Evolutionary conservation across 23 tunicate genomes (phyloP).

Genomic region (Halocynthia roretzi): DNA sequence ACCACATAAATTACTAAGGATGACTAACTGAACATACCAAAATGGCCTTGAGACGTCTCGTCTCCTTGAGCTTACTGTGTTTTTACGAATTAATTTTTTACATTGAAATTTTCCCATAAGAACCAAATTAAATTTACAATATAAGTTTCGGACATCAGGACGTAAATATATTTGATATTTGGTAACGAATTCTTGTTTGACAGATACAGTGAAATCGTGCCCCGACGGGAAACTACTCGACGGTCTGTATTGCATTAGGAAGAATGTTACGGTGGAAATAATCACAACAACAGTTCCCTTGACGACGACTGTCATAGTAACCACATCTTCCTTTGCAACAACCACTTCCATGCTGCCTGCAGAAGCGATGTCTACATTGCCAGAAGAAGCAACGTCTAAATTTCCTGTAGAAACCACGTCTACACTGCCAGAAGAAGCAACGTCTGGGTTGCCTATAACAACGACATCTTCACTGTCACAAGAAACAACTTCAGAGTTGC

Average conservation of each 20-base stretch:
- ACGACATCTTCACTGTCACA: background rate
- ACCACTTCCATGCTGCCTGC: background rate
- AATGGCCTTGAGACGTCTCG: too few relatives aligned
- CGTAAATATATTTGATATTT: too few relatives aligned
- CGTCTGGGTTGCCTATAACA: background rate
- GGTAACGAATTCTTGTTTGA: too few relatives aligned
- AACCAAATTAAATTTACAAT: too few relatives aligned
- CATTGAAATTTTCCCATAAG: too few relatives aligned
- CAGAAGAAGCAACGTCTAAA: background rate
- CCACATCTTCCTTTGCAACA: background rate
- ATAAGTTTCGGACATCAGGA: too few relatives aligned
- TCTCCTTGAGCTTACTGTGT: too few relatives aligned
- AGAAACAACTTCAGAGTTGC: background rate
- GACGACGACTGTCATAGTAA: background rate
- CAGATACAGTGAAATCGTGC: slow-evolving; percentile 1
- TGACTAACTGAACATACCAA: too few relatives aligned
- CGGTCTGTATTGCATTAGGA: slow-evolving; percentile 34
- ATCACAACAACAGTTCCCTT: background rate
- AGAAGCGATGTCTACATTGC: background rate
- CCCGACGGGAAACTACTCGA: slow-evolving; percentile 30
- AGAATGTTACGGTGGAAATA: background rate
- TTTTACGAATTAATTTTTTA: too few relatives aligned
- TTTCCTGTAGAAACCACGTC: background rate
- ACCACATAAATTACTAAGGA: too few relatives aligned
- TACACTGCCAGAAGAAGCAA: background rate